A percentile compares a stretch with the other conserved stretches of the same genome.
Evolutionary conservation across 2,113 vertebrate genomes (phyloP).

Genomic region (Emydura subglobosa): DNA sequence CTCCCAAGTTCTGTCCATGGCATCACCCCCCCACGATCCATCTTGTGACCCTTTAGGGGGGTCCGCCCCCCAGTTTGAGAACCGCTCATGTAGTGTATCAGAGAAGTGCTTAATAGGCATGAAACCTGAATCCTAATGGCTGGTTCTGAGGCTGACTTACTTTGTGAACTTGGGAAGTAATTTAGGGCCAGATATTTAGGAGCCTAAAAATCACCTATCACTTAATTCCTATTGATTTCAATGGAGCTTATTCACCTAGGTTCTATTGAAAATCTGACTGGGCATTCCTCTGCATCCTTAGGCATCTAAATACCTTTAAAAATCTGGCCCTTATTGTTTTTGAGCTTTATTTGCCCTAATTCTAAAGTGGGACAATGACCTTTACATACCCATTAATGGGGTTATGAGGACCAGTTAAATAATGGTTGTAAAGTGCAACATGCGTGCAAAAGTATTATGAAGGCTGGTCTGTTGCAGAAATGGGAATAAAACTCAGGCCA

Average conservation of each 20-base stretch:
- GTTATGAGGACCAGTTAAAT: neutral
- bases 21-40: no score
- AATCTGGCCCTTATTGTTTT: neutral
- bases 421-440: neutral
- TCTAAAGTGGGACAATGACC: neutral
- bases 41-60: no score
- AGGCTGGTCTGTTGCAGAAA: neutral
- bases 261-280: no score
- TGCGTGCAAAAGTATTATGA: neutral
- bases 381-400: neutral
- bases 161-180: neutral
- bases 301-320: fast-evolving
- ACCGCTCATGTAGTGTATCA: neutral
- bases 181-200: neutral
- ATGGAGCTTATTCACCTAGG: neutral
- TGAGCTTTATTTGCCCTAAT: neutral
- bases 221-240: neutral
- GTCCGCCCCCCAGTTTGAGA: no score
- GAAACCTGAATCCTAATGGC: neutral
- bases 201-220: neutral
- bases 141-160: neutral
- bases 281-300: neutral
- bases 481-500: neutral
- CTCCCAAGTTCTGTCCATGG: no score
- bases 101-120: neutral